These are phyloP conservation scores for Danaus plexippus DNA, from an alignment of 1,140 invertebrate genomes.

Conservation along the genomic window DNA sequence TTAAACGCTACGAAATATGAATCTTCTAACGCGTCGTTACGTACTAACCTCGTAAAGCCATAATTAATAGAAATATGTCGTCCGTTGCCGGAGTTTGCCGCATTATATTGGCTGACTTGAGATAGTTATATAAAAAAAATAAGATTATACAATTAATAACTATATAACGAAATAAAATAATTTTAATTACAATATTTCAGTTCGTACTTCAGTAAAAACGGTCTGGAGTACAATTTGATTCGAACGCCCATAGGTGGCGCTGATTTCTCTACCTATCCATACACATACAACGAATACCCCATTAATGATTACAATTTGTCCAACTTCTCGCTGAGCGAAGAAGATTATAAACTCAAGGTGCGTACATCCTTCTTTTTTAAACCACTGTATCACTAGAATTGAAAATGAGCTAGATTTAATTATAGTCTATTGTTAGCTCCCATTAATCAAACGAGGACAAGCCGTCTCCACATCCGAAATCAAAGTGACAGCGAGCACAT, in stretches of 20 bases:
- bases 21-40: too few species aligned
- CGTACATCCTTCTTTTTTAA: background rate
- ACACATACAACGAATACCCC: constrained; percentile 72
- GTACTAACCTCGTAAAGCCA: too few species aligned
- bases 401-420: background rate
- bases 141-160: too few species aligned
- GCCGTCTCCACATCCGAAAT: constrained; percentile 37
- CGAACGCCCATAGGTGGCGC: constrained; percentile 86
- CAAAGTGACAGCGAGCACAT: constrained; percentile 71
- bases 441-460: constrained; percentile 48
- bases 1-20: too few species aligned
- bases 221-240: constrained; percentile 83
- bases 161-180: background rate
- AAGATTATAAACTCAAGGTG: constrained; percentile 74
- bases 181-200: constrained; percentile 36
- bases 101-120: too few species aligned
- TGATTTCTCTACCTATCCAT: constrained; percentile 79
- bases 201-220: constrained; percentile 73
- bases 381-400: too few species aligned
- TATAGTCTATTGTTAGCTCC: constrained; percentile 36
- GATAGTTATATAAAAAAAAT: too few species aligned
- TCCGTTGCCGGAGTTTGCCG: too few species aligned
- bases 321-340: constrained; percentile 77
- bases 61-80: too few species aligned
- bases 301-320: constrained; percentile 76